Percentiles rank a stretch among this genome's conserved stretches.
These are phyloP conservation scores for Euplexia lucipara DNA, from an alignment of 2,888 invertebrate genomes.

Conservation along the genomic window DNA sequence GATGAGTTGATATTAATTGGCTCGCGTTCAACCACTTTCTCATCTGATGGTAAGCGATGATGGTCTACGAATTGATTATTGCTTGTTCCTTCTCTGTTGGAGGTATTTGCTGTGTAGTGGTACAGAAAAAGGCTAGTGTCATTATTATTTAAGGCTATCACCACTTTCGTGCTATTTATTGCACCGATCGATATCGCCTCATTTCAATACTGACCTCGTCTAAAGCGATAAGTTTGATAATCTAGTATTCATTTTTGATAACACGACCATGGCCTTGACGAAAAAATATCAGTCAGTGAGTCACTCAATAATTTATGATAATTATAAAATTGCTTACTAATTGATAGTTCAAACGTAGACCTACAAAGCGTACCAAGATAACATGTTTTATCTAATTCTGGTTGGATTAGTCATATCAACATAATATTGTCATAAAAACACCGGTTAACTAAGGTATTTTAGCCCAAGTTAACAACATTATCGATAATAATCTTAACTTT, in stretches of 20 bases:
- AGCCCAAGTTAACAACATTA: too few relatives aligned
- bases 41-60: too few relatives aligned
- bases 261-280: slow-evolving; percentile 22
- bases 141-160: not conserved
- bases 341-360: not conserved
- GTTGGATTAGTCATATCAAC: not conserved
- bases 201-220: slow-evolving; percentile 19
- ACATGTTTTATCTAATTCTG: not conserved
- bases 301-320: slow-evolving; percentile 4
- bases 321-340: slow-evolving; percentile 5
- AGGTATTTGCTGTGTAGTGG: too few relatives aligned
- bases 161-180: not conserved
- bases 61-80: too few relatives aligned
- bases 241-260: slow-evolving; percentile 19
- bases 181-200: not conserved
- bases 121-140: too few relatives aligned
- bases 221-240: slow-evolving; percentile 14
- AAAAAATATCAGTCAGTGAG: slow-evolving; percentile 6
- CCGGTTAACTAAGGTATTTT: not conserved
- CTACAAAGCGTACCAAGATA: slow-evolving; percentile 9
- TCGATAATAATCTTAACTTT: too few relatives aligned
- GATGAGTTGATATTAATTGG: too few relatives aligned
- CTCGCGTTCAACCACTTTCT: too few relatives aligned
- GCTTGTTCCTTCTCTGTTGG: too few relatives aligned
- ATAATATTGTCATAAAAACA: slow-evolving; percentile 7